Evolutionary conservation across 2,888 invertebrate genomes (phyloP).

Genomic region (Creontiades dilutus): DNA sequence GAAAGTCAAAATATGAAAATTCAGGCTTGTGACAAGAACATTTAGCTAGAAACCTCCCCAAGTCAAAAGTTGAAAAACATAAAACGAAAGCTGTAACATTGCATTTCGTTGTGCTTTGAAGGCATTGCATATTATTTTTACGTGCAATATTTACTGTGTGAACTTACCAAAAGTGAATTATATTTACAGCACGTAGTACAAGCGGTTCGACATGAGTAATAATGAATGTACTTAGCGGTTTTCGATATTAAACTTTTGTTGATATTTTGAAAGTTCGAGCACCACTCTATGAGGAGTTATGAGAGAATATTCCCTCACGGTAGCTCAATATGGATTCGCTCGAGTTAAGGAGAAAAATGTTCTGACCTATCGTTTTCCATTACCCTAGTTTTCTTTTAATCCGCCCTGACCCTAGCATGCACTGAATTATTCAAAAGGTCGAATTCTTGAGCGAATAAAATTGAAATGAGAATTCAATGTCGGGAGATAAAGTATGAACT

Average conservation of each 20-base stretch:
- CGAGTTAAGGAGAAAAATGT: neutral
- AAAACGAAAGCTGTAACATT: conserved; percentile 23
- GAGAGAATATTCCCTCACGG: too few species aligned
- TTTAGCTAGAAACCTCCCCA: neutral
- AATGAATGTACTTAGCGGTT: too few species aligned
- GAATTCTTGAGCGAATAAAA: too few species aligned
- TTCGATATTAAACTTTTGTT: too few species aligned
- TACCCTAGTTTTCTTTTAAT: neutral
- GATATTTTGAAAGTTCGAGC: too few species aligned
- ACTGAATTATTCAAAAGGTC: neutral
- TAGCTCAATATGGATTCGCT: neutral
- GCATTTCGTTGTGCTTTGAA: neutral
- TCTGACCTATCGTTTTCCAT: neutral
- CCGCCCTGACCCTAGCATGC: neutral
- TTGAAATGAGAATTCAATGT: too few species aligned
- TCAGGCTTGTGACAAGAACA: neutral
- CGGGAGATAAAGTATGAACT: too few species aligned
- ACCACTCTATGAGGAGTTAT: too few species aligned
- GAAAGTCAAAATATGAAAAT: neutral
- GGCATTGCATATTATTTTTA: neutral
- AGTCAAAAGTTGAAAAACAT: neutral
- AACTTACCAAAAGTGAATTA: too few species aligned
- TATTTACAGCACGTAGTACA: too few species aligned
- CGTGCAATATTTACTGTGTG: too few species aligned
- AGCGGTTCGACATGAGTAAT: too few species aligned